Evolutionary conservation across 2,888 invertebrate genomes (phyloP).

Genomic region (Calliopum simillimum): DNA sequence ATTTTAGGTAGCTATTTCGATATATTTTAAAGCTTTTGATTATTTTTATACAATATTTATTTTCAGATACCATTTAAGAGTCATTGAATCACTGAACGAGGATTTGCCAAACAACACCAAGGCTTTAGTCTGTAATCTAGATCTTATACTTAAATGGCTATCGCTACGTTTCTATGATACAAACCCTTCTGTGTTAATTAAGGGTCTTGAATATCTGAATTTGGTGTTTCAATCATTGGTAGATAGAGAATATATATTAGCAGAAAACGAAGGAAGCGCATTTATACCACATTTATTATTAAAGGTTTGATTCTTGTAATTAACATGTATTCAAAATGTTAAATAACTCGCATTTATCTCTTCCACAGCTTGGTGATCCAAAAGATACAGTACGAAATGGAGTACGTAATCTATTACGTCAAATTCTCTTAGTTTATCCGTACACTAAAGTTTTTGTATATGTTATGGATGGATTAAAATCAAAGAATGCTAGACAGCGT

Average conservation of each 20-base stretch:
- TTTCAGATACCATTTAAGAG: conserved; percentile 91
- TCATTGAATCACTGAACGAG: conserved; percentile 89
- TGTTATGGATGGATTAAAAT: conserved; percentile 94
- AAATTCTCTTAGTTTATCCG: conserved; percentile 87
- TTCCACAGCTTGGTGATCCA: conserved; percentile 86
- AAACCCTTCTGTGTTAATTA: conserved; percentile 95
- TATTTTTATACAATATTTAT: not conserved
- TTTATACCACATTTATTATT: conserved; percentile 95
- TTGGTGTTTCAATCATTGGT: conserved; percentile 84
- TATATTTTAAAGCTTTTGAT: not conserved
- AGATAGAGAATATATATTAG: conserved; percentile 84
- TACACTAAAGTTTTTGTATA: conserved; percentile 89
- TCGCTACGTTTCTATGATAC: conserved; percentile 98
- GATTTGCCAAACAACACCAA: conserved; percentile 83
- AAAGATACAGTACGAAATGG: conserved; percentile 94
- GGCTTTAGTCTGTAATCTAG: conserved; percentile 89
- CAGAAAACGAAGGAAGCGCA: conserved; percentile 90
- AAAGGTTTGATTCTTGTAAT: conserved; percentile 73
- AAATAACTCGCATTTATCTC: conserved; percentile 20
- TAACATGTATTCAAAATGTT: not conserved
- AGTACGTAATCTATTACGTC: conserved; percentile 86
- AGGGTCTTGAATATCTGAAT: conserved; percentile 92
- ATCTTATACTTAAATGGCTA: conserved; percentile 96
- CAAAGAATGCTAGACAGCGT: conserved; percentile 96
- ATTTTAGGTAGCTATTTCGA: conserved; percentile 76